These are phyloP conservation scores for Papilio gigon DNA, from an alignment of 2,888 invertebrate genomes.

Conservation along the genomic window DNA sequence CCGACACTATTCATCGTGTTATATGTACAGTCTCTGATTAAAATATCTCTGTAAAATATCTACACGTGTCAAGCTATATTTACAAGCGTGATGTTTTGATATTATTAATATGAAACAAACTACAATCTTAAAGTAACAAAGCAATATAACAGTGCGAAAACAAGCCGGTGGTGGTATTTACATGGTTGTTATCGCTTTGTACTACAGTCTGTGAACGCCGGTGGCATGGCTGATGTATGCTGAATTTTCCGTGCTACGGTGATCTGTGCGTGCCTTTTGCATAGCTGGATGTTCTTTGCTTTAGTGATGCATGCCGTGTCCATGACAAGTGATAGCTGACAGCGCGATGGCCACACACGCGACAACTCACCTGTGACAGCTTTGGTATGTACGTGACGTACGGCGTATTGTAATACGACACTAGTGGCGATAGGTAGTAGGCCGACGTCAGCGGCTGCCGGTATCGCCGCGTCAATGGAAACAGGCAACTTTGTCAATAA, in stretches of 20 bases:
- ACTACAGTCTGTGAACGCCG: not conserved
- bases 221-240: not conserved
- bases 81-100: not conserved
- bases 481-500: slow-evolving; percentile 43
- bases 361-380: slow-evolving; percentile 74
- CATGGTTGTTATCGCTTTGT: not conserved
- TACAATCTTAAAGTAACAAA: not conserved
- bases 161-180: slow-evolving; percentile 2
- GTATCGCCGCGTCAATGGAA: slow-evolving; percentile 50
- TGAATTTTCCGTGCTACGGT: not conserved
- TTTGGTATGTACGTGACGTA: slow-evolving; percentile 72
- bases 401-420: slow-evolving; percentile 72
- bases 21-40: not conserved
- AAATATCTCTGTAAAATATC: not conserved
- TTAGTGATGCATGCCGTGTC: slow-evolving; percentile 42
- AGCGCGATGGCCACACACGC: slow-evolving; percentile 38
- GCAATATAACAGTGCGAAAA: not conserved
- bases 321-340: slow-evolving; percentile 36
- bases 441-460: slow-evolving; percentile 72
- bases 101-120: not conserved
- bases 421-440: slow-evolving; percentile 72
- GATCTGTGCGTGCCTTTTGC: not conserved
- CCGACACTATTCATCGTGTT: not conserved
- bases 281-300: slow-evolving; percentile 24
- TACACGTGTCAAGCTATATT: not conserved